These are phyloP conservation scores for Helarctos malayanus DNA, from an alignment of 2,797 vertebrate species.

Conservation along the genomic window DNA sequence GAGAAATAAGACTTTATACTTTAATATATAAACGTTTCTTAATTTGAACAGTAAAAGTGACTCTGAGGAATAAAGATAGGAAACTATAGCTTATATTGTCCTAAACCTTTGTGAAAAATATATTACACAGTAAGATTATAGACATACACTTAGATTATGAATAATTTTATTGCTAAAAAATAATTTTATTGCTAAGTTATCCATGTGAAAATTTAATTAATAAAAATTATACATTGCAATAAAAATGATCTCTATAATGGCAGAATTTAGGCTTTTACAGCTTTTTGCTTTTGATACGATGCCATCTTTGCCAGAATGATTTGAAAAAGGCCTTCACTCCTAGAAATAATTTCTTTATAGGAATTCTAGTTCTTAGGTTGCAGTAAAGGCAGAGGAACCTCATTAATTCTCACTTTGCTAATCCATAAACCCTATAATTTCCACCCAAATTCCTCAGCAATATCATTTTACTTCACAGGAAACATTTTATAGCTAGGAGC, in stretches of 20 bases:
- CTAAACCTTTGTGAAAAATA: conserved; percentile 58
- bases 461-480: conserved; percentile 81
- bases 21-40: conserved; percentile 57
- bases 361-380: conserved; percentile 68
- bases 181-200: conserved; percentile 74
- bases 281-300: conserved; percentile 61
- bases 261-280: conserved; percentile 61
- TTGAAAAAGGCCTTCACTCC: conserved; percentile 57
- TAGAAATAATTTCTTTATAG: conserved; percentile 71
- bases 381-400: conserved; percentile 72
- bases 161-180: conserved; percentile 74
- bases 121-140: conserved; percentile 32
- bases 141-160: conserved; percentile 61
- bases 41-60: conserved; percentile 68
- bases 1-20: conserved; percentile 60
- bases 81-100: conserved; percentile 31
- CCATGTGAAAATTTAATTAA: conserved; percentile 78
- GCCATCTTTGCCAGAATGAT: conserved; percentile 62
- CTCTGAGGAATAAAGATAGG: conserved; percentile 74
- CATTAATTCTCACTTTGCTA: conserved; percentile 83
- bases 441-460: conserved; percentile 74
- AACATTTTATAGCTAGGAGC: conserved; percentile 77
- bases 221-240: conserved; percentile 68
- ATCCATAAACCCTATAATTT: conserved; percentile 82
- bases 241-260: conserved; percentile 70